Base-by-base conservation (phyloP, 2,113 vertebrate species). In the Clarias macrocephalus region DNA sequence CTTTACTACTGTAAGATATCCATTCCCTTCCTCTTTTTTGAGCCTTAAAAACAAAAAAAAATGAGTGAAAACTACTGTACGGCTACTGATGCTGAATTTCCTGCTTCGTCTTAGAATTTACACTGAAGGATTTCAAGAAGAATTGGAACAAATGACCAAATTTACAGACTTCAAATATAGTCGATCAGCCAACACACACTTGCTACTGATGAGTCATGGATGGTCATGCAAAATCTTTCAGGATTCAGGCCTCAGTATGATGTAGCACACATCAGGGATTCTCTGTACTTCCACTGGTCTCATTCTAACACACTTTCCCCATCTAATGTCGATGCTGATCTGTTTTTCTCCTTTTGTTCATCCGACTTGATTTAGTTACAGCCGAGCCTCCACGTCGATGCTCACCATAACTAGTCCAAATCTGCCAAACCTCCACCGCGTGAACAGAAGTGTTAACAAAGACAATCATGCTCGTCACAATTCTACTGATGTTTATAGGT, bases 11-110 rank as follows among this genome's bases (percentile, higher is more conserved):
- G 56, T 80, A 33, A 59, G 2, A 30, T 8, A 59, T 80, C 56
- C 28, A 2, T 60, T 59, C 28, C 56, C 19, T 59, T 80, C 77
- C 56, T 59, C 75, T 52, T 66, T 48, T 59, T 56, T 86, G 75
- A 80, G 75, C 84, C 84, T 68, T 86, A 66, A 79, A 65, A 25
- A 60, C 42, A 18, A 33, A 42, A 48, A 12, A 21, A 13, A 52
- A 52, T 6, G 76, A 80, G 28, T 25, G n/a, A 75, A 75, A 42
- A 73, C 82, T 73, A 70, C 82, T 77, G 65, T 33, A 85, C 19
- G 28, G 56, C 84, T 54, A 75, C 59, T 28, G 42, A 66, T 63
- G 62, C 62, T 80, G 75, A 33, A 77, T 77, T 48, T 79, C 60
- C 59, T 66, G 59, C 60, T 30, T 54, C 48, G 57, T 30, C 59